These are phyloP conservation scores for Lasioglossum oenotherae DNA, from an alignment of 2,888 invertebrate genomes.

Conservation along the genomic window DNA sequence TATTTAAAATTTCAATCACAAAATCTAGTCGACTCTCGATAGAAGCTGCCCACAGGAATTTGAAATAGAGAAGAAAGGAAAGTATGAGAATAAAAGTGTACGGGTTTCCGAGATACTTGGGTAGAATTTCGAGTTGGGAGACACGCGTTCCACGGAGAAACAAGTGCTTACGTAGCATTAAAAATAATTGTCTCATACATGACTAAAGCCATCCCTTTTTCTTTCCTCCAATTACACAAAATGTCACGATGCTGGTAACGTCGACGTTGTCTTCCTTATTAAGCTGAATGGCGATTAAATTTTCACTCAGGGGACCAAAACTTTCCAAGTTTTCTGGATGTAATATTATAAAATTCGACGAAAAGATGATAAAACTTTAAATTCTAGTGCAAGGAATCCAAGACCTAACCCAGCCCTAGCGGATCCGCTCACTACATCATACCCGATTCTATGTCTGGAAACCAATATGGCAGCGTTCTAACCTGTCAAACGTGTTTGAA, in stretches of 20 bases:
- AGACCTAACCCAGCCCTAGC: no score
- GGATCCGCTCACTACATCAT: no score
- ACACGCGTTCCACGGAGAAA: background rate
- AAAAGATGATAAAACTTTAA: no score
- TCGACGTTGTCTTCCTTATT: background rate
- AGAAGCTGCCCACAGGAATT: background rate
- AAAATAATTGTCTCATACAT: conserved; percentile 23
- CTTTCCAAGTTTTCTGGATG: no score
- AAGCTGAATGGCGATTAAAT: background rate
- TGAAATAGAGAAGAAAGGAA: background rate
- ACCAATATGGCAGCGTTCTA: no score
- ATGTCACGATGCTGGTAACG: background rate
- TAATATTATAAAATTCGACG: no score
- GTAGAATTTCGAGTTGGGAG: background rate
- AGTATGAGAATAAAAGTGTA: background rate
- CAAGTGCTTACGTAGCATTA: conserved; percentile 5
- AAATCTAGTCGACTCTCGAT: background rate
- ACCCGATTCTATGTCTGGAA: no score
- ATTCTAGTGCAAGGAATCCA: no score
- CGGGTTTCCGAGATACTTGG: background rate
- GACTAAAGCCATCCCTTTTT: background rate
- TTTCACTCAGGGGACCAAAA: no score
- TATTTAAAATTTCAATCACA: background rate
- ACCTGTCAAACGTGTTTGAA: no score
- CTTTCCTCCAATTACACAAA: background rate